Conservation (phyloP, 2,888 invertebrate genomes). For the Luperina nickerlii region DNA sequence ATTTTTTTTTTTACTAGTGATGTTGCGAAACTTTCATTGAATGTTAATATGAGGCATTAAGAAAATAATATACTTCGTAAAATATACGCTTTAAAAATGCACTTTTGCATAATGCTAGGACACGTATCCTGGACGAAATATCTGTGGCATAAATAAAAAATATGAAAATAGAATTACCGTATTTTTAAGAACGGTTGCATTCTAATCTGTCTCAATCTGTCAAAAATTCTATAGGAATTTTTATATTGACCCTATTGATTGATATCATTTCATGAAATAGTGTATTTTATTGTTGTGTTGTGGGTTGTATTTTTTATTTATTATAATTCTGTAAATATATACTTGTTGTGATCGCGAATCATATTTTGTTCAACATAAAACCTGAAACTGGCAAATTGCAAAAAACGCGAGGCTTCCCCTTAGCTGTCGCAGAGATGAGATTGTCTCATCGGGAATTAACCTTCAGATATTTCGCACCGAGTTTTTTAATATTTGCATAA, state of each 20-base stretch:
- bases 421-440: not conserved
- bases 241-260: not conserved
- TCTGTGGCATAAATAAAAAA: not conserved
- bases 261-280: not conserved
- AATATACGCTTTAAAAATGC: constrained; percentile 3
- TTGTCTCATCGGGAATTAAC: not conserved
- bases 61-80: not conserved
- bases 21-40: not conserved
- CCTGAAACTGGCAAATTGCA: not conserved
- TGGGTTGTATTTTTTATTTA: too few relatives aligned
- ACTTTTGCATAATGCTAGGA: not conserved
- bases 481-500: not conserved
- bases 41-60: not conserved
- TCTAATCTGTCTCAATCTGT: not conserved
- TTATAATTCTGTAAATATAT: not conserved
- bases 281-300: too few relatives aligned
- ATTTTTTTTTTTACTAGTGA: not conserved
- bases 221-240: not conserved
- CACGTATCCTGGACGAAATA: not conserved
- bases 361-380: not conserved
- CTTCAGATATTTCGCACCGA: not conserved
- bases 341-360: not conserved
- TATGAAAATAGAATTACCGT: not conserved
- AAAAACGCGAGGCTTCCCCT: not conserved
- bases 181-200: too few relatives aligned